Conservation (phyloP, 1,140 invertebrate species). For the Hycleus cichorii region DNA sequence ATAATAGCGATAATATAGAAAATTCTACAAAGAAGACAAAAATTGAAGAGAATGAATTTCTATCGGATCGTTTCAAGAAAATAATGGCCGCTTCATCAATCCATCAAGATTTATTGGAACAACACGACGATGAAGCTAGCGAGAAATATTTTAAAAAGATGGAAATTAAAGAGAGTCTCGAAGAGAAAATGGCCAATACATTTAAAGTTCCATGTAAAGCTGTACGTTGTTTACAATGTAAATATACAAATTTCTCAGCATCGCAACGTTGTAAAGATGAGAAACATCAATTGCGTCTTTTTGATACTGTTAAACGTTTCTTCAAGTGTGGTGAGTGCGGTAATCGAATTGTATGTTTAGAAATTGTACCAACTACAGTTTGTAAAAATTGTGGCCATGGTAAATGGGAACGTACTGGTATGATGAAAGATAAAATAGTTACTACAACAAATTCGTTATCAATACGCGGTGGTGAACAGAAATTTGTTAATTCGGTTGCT, state of each 20-base stretch:
- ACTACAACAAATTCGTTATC: constrained; percentile 50
- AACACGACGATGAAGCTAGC: constrained; percentile 63
- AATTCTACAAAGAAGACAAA: constrained; percentile 45
- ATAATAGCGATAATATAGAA: constrained; percentile 36
- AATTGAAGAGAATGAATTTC: constrained; percentile 42
- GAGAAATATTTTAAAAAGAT: constrained; percentile 84
- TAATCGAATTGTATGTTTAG: constrained; percentile 70
- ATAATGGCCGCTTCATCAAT: constrained; percentile 72
- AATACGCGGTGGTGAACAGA: constrained; percentile 66
- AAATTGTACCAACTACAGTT: constrained; percentile 64
- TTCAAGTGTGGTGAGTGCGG: constrained; percentile 85
- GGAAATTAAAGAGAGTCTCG: constrained; percentile 84
- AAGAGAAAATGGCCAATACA: constrained; percentile 84
- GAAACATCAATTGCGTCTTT: constrained; percentile 66
- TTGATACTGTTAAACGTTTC: constrained; percentile 78
- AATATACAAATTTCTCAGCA: constrained; percentile 80
- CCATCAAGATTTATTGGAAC: constrained; percentile 67
- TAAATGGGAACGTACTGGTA: constrained; percentile 68
- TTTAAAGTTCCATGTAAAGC: constrained; percentile 79
- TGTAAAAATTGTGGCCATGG: constrained; percentile 71
- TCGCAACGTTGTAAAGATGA: constrained; percentile 77
- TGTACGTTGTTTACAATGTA: constrained; percentile 81
- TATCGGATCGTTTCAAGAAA: constrained; percentile 64
- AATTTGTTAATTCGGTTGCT: constrained; percentile 53
- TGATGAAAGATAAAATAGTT: constrained; percentile 67